These are phyloP conservation scores for Adelges cooleyi DNA, from an alignment of 1,140 invertebrate genomes.

Conservation along the genomic window DNA sequence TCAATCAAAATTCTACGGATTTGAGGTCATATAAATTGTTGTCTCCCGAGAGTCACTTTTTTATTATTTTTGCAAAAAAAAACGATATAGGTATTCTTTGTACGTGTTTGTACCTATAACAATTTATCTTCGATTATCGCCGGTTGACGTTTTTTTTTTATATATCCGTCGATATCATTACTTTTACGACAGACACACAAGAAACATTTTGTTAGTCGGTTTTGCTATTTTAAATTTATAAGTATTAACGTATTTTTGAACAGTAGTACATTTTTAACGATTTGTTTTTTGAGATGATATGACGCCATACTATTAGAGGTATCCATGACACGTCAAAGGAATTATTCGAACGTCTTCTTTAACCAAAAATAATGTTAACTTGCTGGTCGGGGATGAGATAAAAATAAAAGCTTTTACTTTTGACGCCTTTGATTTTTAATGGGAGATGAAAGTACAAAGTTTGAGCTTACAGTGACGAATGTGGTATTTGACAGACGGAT, in stretches of 20 bases:
- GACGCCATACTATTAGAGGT: no score
- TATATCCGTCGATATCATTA: background rate
- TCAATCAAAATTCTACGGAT: constrained; percentile 10
- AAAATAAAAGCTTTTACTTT: background rate
- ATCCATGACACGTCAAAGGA: no score
- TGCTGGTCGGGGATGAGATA: no score
- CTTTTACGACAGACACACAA: background rate
- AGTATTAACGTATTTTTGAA: no score
- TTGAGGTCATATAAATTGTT: constrained; percentile 15
- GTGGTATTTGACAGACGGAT: background rate
- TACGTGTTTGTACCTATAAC: background rate
- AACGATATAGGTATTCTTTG: background rate
- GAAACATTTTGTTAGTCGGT: background rate
- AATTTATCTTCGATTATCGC: constrained; percentile 22
- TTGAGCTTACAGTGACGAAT: constrained; percentile 6
- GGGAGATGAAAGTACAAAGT: constrained; percentile 16
- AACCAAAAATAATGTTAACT: no score
- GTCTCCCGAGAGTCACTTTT: background rate
- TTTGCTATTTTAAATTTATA: no score
- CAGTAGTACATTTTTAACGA: no score
- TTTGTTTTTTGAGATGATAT: no score
- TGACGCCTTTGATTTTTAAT: background rate
- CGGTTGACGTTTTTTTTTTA: background rate
- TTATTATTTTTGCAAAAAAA: background rate
- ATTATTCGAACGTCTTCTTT: no score